phyloP scores from a whole-genome alignment of 2,888 invertebrate species.

The Electrophaes corylata region DNA sequence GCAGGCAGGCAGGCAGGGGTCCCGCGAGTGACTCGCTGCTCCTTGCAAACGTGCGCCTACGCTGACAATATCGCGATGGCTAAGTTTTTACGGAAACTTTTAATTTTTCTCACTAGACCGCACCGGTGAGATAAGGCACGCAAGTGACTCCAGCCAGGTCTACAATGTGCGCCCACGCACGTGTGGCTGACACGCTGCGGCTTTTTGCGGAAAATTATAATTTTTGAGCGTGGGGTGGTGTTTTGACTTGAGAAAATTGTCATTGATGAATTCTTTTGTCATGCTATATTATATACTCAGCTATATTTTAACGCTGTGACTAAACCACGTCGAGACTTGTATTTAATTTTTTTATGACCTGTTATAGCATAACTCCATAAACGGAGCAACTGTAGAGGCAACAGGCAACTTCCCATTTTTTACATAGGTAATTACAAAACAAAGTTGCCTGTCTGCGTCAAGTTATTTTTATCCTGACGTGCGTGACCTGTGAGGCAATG shows the following conservation, averaged over 20 bases:
- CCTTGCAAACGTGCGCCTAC: slow-evolving; percentile 22
- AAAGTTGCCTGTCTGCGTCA: no score
- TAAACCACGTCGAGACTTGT: no score
- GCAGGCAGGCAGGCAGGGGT: slow-evolving; percentile 1
- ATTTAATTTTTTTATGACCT: no score
- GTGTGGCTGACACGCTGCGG: slow-evolving; percentile 1
- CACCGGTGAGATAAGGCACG: slow-evolving; percentile 21
- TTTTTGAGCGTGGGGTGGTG: slow-evolving; percentile 20
- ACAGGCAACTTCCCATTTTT: no score
- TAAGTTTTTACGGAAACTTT: slow-evolving; percentile 10
- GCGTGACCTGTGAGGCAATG: no score
- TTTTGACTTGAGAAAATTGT: slow-evolving; percentile 13
- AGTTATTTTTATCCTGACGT: no score
- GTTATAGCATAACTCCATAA: no score
- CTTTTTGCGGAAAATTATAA: slow-evolving; percentile 23
- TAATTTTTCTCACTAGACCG: not conserved
- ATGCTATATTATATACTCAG: no score
- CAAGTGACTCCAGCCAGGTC: slow-evolving; percentile 9
- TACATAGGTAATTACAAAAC: no score
- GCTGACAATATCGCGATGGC: slow-evolving; percentile 12
- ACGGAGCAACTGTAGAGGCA: no score
- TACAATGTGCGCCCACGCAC: slow-evolving; percentile 17
- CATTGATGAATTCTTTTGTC: not conserved
- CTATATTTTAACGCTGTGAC: not conserved
- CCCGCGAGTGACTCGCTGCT: slow-evolving; percentile 16